A percentile compares a stretch with the other conserved stretches of the same genome.
Conservation (phyloP, 2,797 vertebrate genomes). For the Acanthurus lineatus region DNA sequence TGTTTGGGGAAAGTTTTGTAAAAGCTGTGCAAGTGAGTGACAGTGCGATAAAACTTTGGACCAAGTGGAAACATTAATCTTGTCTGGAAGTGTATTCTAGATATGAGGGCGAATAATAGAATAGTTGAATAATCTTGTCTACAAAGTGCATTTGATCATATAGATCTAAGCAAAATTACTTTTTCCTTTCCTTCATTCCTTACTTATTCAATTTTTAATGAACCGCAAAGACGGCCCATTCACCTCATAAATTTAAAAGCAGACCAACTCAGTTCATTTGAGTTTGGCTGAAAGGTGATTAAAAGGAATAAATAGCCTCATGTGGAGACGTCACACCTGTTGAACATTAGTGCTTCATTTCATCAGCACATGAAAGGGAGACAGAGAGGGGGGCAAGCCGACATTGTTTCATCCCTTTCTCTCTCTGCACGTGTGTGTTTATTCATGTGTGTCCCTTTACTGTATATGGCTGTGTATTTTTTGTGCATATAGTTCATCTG, state of each 20-base stretch:
- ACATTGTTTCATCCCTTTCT: constrained; percentile 64
- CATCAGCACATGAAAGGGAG: constrained; percentile 78
- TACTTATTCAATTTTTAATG: constrained; percentile 38
- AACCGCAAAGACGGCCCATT: constrained; percentile 23
- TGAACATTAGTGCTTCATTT: constrained; percentile 64
- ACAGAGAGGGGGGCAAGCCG: constrained; percentile 34
- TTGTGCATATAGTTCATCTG: constrained; percentile 18
- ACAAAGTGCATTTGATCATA: neutral
- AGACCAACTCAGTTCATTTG: constrained; percentile 28
- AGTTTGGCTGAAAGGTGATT: constrained; percentile 63
- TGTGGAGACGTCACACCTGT: constrained; percentile 64
- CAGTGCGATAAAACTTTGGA: constrained; percentile 2
- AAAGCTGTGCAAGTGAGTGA: neutral
- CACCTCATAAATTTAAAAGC: constrained; percentile 31
- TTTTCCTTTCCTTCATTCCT: constrained; percentile 2
- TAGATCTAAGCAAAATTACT: neutral
- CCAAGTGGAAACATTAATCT: neutral
- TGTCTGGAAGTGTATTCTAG: neutral
- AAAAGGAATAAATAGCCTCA: constrained; percentile 60
- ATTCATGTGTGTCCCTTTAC: constrained; percentile 31
- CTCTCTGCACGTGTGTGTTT: constrained; percentile 13
- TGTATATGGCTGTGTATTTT: constrained; percentile 33
- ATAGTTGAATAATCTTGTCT: too few species aligned
- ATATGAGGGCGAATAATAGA: too few species aligned
- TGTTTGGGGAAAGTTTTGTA: neutral